These are phyloP conservation scores for Poecilia gillii DNA, from an alignment of 2,797 vertebrate species.

Conservation along the genomic window DNA sequence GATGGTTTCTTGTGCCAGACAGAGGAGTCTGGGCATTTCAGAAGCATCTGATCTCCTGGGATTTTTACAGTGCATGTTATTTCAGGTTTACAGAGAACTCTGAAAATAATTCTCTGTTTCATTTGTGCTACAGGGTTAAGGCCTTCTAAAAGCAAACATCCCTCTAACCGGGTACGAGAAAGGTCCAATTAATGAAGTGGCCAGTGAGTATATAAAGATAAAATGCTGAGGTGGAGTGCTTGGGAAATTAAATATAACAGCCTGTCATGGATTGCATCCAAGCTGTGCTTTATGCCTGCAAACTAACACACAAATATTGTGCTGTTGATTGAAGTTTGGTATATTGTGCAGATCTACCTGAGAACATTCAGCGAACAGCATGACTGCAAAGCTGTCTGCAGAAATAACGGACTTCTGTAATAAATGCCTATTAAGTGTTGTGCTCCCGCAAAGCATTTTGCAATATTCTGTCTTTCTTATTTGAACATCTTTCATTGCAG, in stretches of 20 bases:
- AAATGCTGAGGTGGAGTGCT: not conserved
- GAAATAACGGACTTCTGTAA: slow-evolving; percentile 32
- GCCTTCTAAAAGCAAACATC: not conserved
- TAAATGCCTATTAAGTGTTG: slow-evolving; percentile 37
- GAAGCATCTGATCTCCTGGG: too few species aligned
- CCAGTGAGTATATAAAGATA: not conserved
- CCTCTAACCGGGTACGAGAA: not conserved
- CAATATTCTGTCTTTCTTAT: slow-evolving; percentile 54
- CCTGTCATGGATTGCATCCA: not conserved
- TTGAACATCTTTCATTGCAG: slow-evolving; percentile 78
- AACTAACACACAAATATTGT: not conserved
- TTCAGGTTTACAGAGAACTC: not conserved
- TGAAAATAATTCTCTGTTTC: not conserved
- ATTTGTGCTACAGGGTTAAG: too few species aligned
- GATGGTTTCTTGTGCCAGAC: too few species aligned
- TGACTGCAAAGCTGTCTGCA: not conserved
- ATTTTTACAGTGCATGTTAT: not conserved
- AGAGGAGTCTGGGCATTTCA: too few species aligned
- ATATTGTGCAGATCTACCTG: not conserved
- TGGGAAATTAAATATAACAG: not conserved
- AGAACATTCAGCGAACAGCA: not conserved
- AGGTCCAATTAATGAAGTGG: too few species aligned
- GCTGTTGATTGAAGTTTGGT: not conserved
- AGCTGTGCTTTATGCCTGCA: not conserved
- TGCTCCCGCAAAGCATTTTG: slow-evolving; percentile 43